Conservation (phyloP, 64 coral and sea anemone genomes). For the Montipora capricornis region DNA sequence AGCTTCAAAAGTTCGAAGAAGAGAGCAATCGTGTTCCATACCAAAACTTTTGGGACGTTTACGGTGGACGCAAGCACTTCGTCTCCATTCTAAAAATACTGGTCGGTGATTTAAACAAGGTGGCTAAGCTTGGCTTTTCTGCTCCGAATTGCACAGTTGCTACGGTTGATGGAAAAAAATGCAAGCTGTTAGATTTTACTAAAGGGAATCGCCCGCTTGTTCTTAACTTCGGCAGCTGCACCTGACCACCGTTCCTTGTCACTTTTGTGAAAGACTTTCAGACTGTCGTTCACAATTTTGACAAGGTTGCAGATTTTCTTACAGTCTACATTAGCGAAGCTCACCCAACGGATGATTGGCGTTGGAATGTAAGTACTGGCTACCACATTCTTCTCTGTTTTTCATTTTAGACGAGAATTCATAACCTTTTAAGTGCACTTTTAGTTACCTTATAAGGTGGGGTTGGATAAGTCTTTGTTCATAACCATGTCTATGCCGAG, state of each 20-base stretch:
- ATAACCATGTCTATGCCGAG: no score
- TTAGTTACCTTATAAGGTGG: no score
- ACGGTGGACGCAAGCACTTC: constrained; percentile 25
- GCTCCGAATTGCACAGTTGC: constrained; percentile 39
- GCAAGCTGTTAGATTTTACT: constrained; percentile 5
- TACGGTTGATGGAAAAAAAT: constrained; percentile 19
- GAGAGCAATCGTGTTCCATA: not conserved
- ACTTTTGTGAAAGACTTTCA: constrained; percentile 18
- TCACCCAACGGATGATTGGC: no score
- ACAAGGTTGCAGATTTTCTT: no score
- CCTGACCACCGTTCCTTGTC: constrained; percentile 60
- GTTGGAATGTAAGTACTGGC: no score
- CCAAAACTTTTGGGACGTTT: constrained; percentile 47
- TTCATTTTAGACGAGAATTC: no score
- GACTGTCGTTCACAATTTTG: no score
- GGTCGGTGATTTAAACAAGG: constrained; percentile 30
- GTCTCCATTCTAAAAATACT: not conserved
- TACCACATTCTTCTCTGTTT: no score
- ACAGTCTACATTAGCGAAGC: no score
- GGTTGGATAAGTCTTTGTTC: no score
- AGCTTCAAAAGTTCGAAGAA: constrained; percentile 5
- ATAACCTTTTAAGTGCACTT: no score
- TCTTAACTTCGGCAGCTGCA: constrained; percentile 71
- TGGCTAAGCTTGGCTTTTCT: not conserved
- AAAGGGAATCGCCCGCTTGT: constrained; percentile 50